Percentiles rank a stretch among this genome's conserved stretches.
Conservation (phyloP, 2,797 vertebrate genomes). For the Pseudochirops cupreus region DNA sequence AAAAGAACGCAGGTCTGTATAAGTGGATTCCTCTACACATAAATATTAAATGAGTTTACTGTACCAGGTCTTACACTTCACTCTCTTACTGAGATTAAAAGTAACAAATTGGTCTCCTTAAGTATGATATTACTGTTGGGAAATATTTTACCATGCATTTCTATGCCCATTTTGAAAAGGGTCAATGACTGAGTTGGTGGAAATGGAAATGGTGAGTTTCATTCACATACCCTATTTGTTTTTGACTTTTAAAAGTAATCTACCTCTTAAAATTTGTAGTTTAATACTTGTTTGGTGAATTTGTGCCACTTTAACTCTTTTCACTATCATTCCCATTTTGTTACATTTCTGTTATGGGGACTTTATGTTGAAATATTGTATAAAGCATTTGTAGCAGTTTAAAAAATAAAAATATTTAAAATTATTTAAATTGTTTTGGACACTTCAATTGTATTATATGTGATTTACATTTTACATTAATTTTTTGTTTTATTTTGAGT, state of each 20-base stretch:
- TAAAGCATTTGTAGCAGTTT: constrained; percentile 92
- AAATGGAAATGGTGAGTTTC: constrained; percentile 79
- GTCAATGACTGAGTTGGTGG: constrained; percentile 74
- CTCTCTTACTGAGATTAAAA: constrained; percentile 76
- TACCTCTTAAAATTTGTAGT: constrained; percentile 90
- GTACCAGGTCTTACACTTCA: constrained; percentile 67
- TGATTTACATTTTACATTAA: constrained; percentile 90
- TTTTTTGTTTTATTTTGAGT: constrained; percentile 82
- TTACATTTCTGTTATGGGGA: constrained; percentile 88
- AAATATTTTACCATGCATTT: constrained; percentile 72
- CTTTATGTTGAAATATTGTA: constrained; percentile 89
- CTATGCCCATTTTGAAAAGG: constrained; percentile 49
- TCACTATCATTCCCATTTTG: constrained; percentile 90
- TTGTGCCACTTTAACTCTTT: constrained; percentile 87
- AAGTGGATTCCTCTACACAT: constrained; percentile 73
- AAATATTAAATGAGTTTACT: constrained; percentile 67
- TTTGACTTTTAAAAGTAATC: constrained; percentile 88
- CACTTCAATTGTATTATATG: constrained; percentile 89
- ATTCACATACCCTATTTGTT: constrained; percentile 77
- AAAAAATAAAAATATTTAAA: constrained; percentile 93
- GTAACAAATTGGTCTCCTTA: constrained; percentile 65
- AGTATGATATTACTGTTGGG: constrained; percentile 52
- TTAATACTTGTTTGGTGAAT: constrained; percentile 87
- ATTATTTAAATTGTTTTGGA: constrained; percentile 95
- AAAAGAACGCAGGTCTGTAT: constrained; percentile 68